Conservation (phyloP, 2,888 invertebrate genomes). For the Creontiades dilutus region DNA sequence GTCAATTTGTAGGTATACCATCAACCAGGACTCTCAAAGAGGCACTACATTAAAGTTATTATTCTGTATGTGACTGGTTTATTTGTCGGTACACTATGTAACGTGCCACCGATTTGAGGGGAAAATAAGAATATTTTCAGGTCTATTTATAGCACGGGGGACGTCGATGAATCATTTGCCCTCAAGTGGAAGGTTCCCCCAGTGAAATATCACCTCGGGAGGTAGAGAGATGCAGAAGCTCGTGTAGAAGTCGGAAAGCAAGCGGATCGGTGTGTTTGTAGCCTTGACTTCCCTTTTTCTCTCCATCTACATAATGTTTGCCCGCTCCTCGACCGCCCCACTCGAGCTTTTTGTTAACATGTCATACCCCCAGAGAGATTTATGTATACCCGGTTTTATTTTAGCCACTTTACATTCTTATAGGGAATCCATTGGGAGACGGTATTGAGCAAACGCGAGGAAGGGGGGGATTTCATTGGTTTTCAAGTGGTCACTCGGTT, state of each 20-base stretch:
- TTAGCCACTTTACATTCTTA: constrained; percentile 72
- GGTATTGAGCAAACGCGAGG: constrained; percentile 29
- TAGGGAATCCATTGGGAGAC: constrained; percentile 60
- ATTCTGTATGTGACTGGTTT: constrained; percentile 25
- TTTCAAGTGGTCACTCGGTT: constrained; percentile 68
- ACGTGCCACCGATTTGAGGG: constrained; percentile 25
- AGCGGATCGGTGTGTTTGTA: constrained; percentile 61
- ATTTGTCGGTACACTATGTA: constrained; percentile 4
- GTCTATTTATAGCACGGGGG: constrained; percentile 50
- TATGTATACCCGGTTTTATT: constrained; percentile 67
- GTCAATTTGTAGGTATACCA: too few relatives aligned
- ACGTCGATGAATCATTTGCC: constrained; percentile 64
- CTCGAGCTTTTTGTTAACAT: constrained; percentile 72
- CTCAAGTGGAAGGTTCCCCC: constrained; percentile 57
- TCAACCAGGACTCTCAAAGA: neutral
- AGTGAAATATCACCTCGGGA: constrained; percentile 67
- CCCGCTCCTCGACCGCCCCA: constrained; percentile 56
- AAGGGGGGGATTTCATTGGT: constrained; percentile 63
- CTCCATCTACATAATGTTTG: constrained; percentile 71
- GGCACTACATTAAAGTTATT: neutral
- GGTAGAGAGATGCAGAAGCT: constrained; percentile 16
- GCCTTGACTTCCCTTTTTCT: constrained; percentile 51
- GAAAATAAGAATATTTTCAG: constrained; percentile 29
- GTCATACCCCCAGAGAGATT: constrained; percentile 70
- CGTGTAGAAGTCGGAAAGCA: constrained; percentile 13